A percentile compares a stretch with the other conserved stretches of the same genome.
Evolutionary conservation across 2,888 invertebrate genomes (phyloP).

Genomic region (Choreutis nemorana): DNA sequence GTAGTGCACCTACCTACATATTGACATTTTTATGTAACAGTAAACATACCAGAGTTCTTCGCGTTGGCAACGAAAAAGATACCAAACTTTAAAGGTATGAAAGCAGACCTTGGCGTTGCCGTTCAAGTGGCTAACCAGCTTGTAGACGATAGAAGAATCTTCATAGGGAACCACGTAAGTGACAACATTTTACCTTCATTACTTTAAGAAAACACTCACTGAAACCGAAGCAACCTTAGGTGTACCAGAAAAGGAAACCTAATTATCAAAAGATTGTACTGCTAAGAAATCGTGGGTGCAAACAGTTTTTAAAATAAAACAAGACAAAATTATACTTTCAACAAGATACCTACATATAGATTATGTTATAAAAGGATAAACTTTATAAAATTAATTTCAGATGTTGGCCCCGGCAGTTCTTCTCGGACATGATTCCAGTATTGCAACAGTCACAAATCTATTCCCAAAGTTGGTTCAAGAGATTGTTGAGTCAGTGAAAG

Average conservation of each 20-base stretch:
- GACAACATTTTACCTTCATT: conserved; percentile 5
- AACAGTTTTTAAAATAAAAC: no score
- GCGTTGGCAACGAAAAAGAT: conserved; percentile 64
- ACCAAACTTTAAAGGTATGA: conserved; percentile 78
- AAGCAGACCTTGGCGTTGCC: conserved; percentile 73
- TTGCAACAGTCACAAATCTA: conserved; percentile 74
- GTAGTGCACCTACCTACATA: conserved; percentile 13
- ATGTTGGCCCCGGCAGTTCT: conserved; percentile 68
- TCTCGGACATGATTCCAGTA: conserved; percentile 73
- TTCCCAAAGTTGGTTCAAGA: conserved; percentile 60
- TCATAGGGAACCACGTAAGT: conserved; percentile 65
- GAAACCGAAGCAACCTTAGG: no score
- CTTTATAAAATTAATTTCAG: conserved; percentile 44
- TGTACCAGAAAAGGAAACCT: no score
- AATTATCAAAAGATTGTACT: no score
- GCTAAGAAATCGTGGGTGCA: no score
- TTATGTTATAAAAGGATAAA: no score
- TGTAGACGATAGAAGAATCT: conserved; percentile 54
- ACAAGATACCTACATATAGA: no score
- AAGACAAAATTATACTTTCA: no score
- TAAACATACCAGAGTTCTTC: conserved; percentile 71
- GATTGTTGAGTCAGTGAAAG: conserved; percentile 53
- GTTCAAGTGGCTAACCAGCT: conserved; percentile 58
- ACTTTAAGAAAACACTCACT: no score
- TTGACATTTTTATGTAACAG: conserved; percentile 35